Evolutionary conservation across 2,888 invertebrate genomes (phyloP), one percentile per base, ranked within the genome.

Genomic region (Biston betularia): DNA sequence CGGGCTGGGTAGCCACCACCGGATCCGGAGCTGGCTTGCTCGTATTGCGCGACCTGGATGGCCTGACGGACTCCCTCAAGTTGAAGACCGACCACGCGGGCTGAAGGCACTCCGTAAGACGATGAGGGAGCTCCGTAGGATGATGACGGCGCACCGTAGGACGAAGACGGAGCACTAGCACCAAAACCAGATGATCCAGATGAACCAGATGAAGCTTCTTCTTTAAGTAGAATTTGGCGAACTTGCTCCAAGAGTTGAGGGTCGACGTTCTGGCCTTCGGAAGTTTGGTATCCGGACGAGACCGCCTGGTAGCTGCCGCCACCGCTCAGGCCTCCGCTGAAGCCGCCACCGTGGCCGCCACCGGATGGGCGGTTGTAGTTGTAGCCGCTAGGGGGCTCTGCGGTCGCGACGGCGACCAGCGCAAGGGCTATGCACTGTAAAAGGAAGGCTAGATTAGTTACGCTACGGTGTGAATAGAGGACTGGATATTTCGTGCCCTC

Each of bases 61-160:
- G 97, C 97, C 81, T 97, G 97, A 81, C 97, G 96, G 82, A 97
- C 96, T 72, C 97, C 97, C 80, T 97, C 97, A 73, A 97, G 96
- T 89, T 97, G 96, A 89, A 97, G 96, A 75, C 97, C 97, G 76
- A 97, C 97, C 63, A 97, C 97, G 78, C 96, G 95, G 74, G 86
- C 86, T 52, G 85, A 85, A 6, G 86, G 86, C 40, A 82, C 86
- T 58, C 93, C 80, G 92, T 93, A 82, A 88, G 90, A 80, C 94
- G 96, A 65, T 12, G 90, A 89, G 68, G 97, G 97, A 64, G 92
- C 95, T 58, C 96, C 96, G 79, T 96, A 96, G 73, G 93, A 82
- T 89, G 96, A 72, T 38, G 92, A 90, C 3, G 92, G 92, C 46
- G 94, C 96, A 70, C 96, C 96, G 89, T 96, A 96, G 69, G 94